Evolutionary conservation across 2,888 invertebrate genomes (phyloP), one percentile per base, ranked within the genome.

Genomic region (Agrypnus murinus): DNA sequence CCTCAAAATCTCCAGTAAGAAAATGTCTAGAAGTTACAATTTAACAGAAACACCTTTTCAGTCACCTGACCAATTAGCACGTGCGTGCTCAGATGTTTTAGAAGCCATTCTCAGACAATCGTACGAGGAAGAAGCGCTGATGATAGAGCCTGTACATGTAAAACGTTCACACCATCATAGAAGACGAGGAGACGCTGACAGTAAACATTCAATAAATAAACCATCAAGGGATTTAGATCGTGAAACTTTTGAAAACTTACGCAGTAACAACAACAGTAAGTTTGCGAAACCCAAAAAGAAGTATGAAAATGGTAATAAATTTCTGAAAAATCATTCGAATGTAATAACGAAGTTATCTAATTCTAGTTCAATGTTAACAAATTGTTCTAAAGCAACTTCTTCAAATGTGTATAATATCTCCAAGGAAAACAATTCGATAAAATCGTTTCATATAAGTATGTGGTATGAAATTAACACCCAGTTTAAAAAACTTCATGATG

Each of bases 11-110:
- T 25, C 5, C 2, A 25, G 25, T 25, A 25, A 25, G 5, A 25
- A 25, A 38, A 57, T 57, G 57, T 6, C 71, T 55, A 40, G 17
- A 69, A 67, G 31, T 34, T 17, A 19, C n/a, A 9, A 43, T 14
- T 8, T 43, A 9, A 36, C 59, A 6, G 59, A 59, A 15, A 5
- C 40, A 9, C n/a, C 60, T 14, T 71, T 73, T 58, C 72, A 74
- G 36, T 64, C 77, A 3, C 80, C 79, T 65, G 79, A 81, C 38
- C 77, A 81, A 69, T 74, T 82, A 10, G 76, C 81, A 0, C 75
- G 73, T 43, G 79, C 81, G 25, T 82, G 81, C 71, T 76, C 81
- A 10, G 81, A 83, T 67, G 75, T 81, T n/a, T 77, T 82, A 40
- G 81, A 82, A 65, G 80, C 81, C 69, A 77, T 82, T 14, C 66